Percentiles rank a stretch among this genome's conserved stretches.
Conservation (phyloP, 2,888 invertebrate genomes). For the Dolomedes plantarius region DNA sequence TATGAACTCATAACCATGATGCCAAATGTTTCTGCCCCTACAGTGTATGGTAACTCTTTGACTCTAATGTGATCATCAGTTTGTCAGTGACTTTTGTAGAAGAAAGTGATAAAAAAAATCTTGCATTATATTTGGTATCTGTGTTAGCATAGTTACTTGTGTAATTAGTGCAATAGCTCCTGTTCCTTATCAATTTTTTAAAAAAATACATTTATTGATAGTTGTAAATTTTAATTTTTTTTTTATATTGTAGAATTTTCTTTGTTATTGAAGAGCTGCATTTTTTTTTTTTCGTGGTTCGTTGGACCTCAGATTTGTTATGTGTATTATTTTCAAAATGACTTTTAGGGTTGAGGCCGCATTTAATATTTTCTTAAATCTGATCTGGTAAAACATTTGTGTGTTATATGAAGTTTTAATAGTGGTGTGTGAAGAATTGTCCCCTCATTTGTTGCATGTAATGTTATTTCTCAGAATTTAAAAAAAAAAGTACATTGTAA, state of each 20-base stretch:
- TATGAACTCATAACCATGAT: constrained; percentile 47
- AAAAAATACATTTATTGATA: not conserved
- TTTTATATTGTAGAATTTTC: not conserved
- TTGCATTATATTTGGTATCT: constrained; percentile 51
- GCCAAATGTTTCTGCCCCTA: constrained; percentile 54
- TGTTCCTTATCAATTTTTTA: constrained; percentile 1
- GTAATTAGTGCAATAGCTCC: constrained; percentile 65
- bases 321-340: not conserved
- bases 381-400: not conserved
- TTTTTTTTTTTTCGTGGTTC: not conserved
- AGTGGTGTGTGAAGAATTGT: not conserved
- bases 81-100: constrained; percentile 43
- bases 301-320: not conserved
- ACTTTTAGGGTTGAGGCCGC: not conserved
- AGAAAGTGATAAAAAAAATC: constrained; percentile 26
- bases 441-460: not conserved
- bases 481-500: not conserved
- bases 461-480: not conserved
- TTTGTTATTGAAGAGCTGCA: constrained; percentile 3
- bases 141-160: constrained; percentile 26
- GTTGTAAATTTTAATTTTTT: constrained; percentile 14
- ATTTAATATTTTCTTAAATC: not conserved
- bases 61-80: constrained; percentile 33
- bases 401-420: not conserved
- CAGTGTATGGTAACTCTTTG: constrained; percentile 34